phyloP scores from a whole-genome alignment of 2,113 vertebrate species.

The Solea senegalensis region DNA sequence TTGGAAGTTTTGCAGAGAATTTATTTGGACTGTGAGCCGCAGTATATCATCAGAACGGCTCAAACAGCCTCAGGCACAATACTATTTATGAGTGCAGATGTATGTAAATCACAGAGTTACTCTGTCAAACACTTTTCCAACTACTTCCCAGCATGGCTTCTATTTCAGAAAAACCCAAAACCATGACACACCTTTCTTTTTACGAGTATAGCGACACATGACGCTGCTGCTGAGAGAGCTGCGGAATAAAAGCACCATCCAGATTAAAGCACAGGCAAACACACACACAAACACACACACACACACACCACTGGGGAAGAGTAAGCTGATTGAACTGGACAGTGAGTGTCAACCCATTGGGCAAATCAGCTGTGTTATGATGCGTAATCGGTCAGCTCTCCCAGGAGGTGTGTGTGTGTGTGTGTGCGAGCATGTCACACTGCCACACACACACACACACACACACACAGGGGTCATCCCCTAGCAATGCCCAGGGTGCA shows the following conservation, averaged over 20 bases:
- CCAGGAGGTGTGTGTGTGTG: constrained; percentile 52
- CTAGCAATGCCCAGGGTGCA: constrained; percentile 59
- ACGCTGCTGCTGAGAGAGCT: constrained; percentile 41
- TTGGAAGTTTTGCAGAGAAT: constrained; percentile 45
- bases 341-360: constrained; percentile 75
- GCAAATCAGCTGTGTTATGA: constrained; percentile 75
- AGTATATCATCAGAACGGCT: constrained; percentile 46
- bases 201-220: constrained; percentile 62
- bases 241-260: constrained; percentile 23
- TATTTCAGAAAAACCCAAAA: constrained; percentile 39
- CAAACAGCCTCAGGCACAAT: constrained; percentile 31
- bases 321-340: constrained; percentile 69
- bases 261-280: constrained; percentile 39
- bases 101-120: constrained; percentile 45
- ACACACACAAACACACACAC: constrained; percentile 57
- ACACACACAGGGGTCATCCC: constrained; percentile 39
- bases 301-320: constrained; percentile 42
- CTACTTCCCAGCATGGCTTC: constrained; percentile 52
- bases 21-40: constrained; percentile 34
- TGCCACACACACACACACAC: background rate
- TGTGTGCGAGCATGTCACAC: constrained; percentile 40
- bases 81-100: constrained; percentile 52
- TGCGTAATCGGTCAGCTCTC: constrained; percentile 67
- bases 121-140: constrained; percentile 52
- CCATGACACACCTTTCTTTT: constrained; percentile 46